These are phyloP conservation scores for Galaxias olidus DNA, from an alignment of 2,797 vertebrate genomes.

Conservation along the genomic window DNA sequence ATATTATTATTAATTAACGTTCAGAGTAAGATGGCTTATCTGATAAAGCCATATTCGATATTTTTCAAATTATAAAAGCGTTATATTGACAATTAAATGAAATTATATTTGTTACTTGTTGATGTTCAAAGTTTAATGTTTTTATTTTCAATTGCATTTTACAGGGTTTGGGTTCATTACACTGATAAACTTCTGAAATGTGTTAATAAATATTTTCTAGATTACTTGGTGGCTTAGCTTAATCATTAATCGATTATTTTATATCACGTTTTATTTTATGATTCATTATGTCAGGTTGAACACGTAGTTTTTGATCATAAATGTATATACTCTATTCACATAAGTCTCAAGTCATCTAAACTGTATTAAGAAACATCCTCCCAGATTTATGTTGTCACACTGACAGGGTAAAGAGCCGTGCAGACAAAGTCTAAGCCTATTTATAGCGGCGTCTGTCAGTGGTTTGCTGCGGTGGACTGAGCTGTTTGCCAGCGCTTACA, in stretches of 20 bases:
- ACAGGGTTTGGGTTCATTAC: slow-evolving; percentile 15
- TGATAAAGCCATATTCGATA: slow-evolving; percentile 24
- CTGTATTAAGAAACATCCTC: no score
- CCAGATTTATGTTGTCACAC: no score
- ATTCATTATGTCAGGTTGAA: background rate
- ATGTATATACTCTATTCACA: background rate
- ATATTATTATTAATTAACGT: slow-evolving; percentile 30
- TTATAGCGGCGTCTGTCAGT: no score
- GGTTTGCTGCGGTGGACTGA: no score
- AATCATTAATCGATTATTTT: slow-evolving; percentile 32
- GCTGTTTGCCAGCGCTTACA: no score
- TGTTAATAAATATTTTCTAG: slow-evolving; percentile 81
- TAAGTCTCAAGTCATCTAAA: background rate
- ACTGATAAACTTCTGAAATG: slow-evolving; percentile 31
- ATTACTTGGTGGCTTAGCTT: slow-evolving; percentile 42
- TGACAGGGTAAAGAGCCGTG: no score
- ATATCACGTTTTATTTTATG: background rate
- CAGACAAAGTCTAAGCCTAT: no score
- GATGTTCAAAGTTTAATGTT: slow-evolving; percentile 19
- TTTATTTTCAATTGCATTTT: slow-evolving; percentile 3
- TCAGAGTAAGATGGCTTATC: slow-evolving; percentile 22
- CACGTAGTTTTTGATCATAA: background rate
- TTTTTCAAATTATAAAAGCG: slow-evolving; percentile 41
- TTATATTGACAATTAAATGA: slow-evolving; percentile 43
- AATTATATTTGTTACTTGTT: slow-evolving; percentile 46